phyloP scores from a whole-genome alignment of 2,113 vertebrate species.

The Rana temporaria region DNA sequence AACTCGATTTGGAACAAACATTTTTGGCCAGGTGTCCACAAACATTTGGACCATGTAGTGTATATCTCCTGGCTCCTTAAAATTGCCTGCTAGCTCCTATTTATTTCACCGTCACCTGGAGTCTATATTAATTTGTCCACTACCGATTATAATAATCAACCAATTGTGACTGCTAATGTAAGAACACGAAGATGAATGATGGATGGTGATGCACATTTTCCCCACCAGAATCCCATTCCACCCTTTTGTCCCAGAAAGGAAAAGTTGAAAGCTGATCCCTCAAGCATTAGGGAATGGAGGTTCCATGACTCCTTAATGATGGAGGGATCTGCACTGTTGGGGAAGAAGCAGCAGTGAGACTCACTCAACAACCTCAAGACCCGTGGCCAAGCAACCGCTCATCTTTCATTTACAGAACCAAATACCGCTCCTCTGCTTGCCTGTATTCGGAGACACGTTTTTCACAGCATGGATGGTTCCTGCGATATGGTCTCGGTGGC shows the following conservation, averaged over 20 bases:
- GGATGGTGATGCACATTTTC: background rate
- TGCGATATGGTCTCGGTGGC: too few species aligned
- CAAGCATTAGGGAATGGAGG: background rate
- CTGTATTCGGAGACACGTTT: background rate
- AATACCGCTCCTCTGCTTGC: background rate
- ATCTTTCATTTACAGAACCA: background rate
- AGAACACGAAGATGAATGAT: background rate
- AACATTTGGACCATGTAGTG: too few species aligned
- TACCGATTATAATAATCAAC: too few species aligned
- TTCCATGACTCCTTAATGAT: background rate
- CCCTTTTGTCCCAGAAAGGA: background rate
- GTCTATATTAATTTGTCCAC: too few species aligned
- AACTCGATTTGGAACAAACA: too few species aligned
- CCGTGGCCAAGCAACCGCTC: conserved; percentile 14
- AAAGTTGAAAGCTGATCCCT: background rate
- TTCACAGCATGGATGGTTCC: background rate
- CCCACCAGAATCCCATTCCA: background rate
- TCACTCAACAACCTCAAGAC: conserved; percentile 16
- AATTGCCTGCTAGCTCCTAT: too few species aligned
- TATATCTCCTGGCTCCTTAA: too few species aligned
- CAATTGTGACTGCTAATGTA: too few species aligned
- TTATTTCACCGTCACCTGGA: too few species aligned
- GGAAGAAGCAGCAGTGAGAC: conserved; percentile 41
- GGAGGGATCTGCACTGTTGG: background rate
- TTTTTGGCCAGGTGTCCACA: too few species aligned